phyloP scores from a whole-genome alignment of 2,888 invertebrate species.

The Esperia sulphurella region DNA sequence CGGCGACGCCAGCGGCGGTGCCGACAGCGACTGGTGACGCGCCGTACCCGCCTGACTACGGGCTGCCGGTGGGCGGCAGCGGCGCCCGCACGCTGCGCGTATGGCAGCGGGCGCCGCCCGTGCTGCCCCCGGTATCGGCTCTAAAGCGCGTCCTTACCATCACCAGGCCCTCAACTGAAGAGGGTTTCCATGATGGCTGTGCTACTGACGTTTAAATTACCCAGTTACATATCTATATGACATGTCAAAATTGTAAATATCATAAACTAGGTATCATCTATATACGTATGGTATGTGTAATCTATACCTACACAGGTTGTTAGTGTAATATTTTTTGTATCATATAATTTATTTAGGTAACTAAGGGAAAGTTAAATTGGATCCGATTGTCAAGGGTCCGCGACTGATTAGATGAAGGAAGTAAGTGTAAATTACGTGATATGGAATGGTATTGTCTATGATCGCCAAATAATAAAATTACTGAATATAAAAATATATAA shows the following conservation, averaged over 20 bases:
- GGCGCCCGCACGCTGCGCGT: conserved; percentile 89
- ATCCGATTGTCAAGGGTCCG: conserved; percentile 64
- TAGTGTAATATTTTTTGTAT: conserved; percentile 76
- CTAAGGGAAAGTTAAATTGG: conserved; percentile 72
- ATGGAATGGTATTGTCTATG: conserved; percentile 69
- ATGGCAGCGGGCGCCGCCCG: conserved; percentile 93
- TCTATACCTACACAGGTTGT: conserved; percentile 57
- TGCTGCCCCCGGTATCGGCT: conserved; percentile 90
- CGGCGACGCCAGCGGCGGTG: conserved; percentile 76
- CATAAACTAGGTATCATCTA: conserved; percentile 43
- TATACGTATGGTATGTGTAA: conserved; percentile 58
- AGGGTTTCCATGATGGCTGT: conserved; percentile 95
- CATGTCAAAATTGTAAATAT: conserved; percentile 55
- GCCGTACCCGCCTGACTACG: conserved; percentile 88
- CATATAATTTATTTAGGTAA: conserved; percentile 76
- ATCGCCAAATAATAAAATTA: conserved; percentile 75
- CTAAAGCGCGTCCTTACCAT: conserved; percentile 90
- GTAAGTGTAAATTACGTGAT: conserved; percentile 73
- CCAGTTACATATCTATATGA: conserved; percentile 44
- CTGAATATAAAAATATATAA: conserved; percentile 40
- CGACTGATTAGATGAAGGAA: conserved; percentile 77
- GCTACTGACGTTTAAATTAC: conserved; percentile 90
- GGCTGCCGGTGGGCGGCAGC: conserved; percentile 81
- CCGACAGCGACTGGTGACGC: conserved; percentile 35
- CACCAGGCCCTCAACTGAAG: conserved; percentile 92